Evolutionary conservation across 2,113 vertebrate genomes (phyloP), one percentile per base, ranked within the genome.

Genomic region (Atherinomorus stipes): DNA sequence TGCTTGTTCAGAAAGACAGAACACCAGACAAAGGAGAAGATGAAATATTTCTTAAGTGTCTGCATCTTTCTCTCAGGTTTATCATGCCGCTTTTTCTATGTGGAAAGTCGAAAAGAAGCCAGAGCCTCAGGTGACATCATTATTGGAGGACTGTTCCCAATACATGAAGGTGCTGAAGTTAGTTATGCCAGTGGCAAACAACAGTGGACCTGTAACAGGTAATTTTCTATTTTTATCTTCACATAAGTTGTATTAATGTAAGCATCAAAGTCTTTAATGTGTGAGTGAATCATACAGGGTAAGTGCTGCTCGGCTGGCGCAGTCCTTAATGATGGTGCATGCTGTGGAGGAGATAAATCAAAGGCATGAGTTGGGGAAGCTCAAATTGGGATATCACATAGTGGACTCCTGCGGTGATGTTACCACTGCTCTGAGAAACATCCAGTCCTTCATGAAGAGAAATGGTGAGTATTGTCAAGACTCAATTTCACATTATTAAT

Each of bases 371-470:
- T 58, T 91, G 45, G 80, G 78, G 9, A 84, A 83, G 23, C 71
- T 87, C 1, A 88, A 52, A 23, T 67, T 91, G 53, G 87, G 89
- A 42, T 90, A 89, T 74, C 59, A 8, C 26, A 79, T 88, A 49
- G 40, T 78, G 38, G 85, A 87, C 54, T 79, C 90, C 31, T 89
- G 87, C 22, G 40, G 67, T 22, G 71, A 88, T 0, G 49, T 65
- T 22, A 72, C 76, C 54, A 87, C 80, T 21, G 76, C 85, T 4
- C 26, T 83, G 26, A 64, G 31, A 21, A 44, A 51, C 26, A 53
- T 50, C 44, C 23, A 66, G 0, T 31, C 21, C 47, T 70, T 89
- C 31, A 76, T 83, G 64, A 74, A 25, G 1, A 22, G 1, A 26
- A 70, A 31, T 11, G 2, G 67, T 68, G 10, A 76, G 73, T 49